Evolutionary conservation across 2,113 vertebrate genomes (phyloP).

Genomic region (Quiscalus mexicanus): DNA sequence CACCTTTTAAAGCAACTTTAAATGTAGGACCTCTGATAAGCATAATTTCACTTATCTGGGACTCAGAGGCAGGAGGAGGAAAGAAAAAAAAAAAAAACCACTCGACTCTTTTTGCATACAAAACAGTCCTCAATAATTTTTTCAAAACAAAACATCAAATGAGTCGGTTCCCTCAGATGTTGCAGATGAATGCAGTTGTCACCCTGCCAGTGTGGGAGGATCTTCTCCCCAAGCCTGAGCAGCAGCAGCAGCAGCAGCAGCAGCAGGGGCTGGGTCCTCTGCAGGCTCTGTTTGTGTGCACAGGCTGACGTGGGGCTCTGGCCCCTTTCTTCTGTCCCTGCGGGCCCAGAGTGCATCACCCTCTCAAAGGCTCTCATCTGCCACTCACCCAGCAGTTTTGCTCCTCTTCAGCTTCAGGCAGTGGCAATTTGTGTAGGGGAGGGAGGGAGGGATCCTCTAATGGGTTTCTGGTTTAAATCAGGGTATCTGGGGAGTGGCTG

Average conservation of each 20-base stretch:
- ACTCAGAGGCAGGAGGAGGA: not conserved
- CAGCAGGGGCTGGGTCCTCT: not conserved
- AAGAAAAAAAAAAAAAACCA: no score
- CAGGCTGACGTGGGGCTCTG: not conserved
- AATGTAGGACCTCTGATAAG: not conserved
- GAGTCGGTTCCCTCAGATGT: not conserved
- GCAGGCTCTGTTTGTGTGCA: not conserved
- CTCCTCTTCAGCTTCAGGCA: not conserved
- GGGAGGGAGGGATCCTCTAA: not conserved
- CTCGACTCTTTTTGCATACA: not conserved
- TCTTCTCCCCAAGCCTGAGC: not conserved
- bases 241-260: not conserved
- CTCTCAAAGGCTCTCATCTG: not conserved
- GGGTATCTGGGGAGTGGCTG: not conserved
- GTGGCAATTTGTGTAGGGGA: not conserved
- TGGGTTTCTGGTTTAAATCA: not conserved
- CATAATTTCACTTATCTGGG: not conserved
- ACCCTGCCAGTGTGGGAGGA: not conserved
- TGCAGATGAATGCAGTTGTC: conserved; percentile 13
- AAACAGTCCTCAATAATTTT: not conserved
- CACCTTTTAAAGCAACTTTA: not conserved
- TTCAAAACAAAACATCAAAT: conserved; percentile 44
- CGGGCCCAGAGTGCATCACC: not conserved
- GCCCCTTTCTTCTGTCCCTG: not conserved
- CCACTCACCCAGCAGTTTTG: not conserved